These are phyloP conservation scores for Poeciliopsis retropinna DNA, from an alignment of 2,113 vertebrate species.

Conservation along the genomic window DNA sequence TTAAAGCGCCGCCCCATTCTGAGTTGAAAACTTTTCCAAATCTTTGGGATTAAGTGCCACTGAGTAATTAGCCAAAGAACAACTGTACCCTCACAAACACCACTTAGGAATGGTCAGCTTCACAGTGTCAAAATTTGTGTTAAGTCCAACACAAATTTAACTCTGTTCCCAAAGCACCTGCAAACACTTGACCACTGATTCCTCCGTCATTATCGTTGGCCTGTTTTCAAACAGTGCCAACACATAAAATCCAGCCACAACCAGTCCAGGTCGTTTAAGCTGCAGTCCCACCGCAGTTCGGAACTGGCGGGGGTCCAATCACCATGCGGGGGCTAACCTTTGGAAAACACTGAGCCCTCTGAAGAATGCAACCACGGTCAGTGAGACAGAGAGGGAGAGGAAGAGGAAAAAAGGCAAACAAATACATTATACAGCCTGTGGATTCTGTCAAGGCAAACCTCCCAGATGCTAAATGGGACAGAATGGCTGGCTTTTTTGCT, in stretches of 20 bases:
- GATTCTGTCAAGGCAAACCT: conserved; percentile 53
- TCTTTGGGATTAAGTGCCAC: conserved; percentile 3
- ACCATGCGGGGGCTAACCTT: conserved; percentile 69
- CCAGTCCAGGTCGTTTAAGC: conserved; percentile 50
- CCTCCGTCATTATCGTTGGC: conserved; percentile 63
- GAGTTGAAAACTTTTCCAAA: neutral
- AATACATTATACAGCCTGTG: conserved; percentile 65
- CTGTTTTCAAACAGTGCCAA: conserved; percentile 61
- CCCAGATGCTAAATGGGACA: conserved; percentile 65
- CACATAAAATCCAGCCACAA: conserved; percentile 59
- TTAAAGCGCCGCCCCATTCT: neutral
- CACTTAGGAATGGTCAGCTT: conserved; percentile 13
- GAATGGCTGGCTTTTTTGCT: conserved; percentile 54
- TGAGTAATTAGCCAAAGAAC: conserved; percentile 3
- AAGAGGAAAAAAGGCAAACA: conserved; percentile 67
- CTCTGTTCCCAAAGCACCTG: conserved; percentile 69
- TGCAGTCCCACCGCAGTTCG: conserved; percentile 52
- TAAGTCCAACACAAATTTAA: conserved; percentile 43
- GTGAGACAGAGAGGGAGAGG: conserved; percentile 60
- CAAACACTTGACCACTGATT: conserved; percentile 64
- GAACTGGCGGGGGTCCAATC: conserved; percentile 64
- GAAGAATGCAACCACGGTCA: conserved; percentile 78
- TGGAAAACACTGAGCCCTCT: conserved; percentile 74
- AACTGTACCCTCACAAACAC: conserved; percentile 19
- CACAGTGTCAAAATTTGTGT: conserved; percentile 34